Conservation (phyloP, 23 tunicate species). For the Clavelina lepadiformis region DNA sequence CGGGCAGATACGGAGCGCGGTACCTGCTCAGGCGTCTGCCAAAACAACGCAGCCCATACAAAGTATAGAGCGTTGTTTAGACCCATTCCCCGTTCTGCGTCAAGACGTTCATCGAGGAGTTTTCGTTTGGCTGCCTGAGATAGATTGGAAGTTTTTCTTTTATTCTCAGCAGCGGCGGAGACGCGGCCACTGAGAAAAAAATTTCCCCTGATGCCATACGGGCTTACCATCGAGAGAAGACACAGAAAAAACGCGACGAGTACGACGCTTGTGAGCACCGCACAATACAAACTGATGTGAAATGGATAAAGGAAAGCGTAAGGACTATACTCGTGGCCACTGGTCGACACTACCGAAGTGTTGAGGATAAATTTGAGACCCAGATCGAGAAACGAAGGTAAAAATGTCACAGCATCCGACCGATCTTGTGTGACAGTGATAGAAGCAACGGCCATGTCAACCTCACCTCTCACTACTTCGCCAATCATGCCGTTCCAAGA, state of each 20-base stretch:
- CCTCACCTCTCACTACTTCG: constrained; percentile 37
- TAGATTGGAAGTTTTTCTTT: constrained; percentile 1
- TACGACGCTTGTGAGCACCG: constrained; percentile 49
- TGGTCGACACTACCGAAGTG: constrained; percentile 1
- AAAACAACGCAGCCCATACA: constrained; percentile 93
- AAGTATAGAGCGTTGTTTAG: constrained; percentile 81
- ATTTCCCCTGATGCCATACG: constrained; percentile 78
- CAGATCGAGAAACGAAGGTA: constrained; percentile 58
- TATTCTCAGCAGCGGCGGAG: too few species aligned
- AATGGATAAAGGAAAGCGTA: constrained; percentile 78
- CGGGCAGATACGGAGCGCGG: constrained; percentile 84
- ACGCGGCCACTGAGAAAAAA: constrained; percentile 52
- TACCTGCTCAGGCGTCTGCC: constrained; percentile 94
- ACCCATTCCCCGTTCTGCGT: constrained; percentile 75
- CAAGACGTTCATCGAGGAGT: constrained; percentile 35
- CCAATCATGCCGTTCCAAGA: constrained; percentile 92
- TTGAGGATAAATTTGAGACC: constrained; percentile 59
- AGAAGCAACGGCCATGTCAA: constrained; percentile 62
- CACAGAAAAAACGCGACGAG: constrained; percentile 39
- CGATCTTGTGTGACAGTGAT: constrained; percentile 58
- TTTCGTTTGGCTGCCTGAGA: constrained; percentile 13
- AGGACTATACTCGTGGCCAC: constrained; percentile 31
- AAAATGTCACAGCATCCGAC: constrained; percentile 37
- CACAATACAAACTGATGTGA: constrained; percentile 33
- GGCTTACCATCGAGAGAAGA: constrained; percentile 66